Conservation (phyloP, 2,888 invertebrate genomes). For the Abscondita cerata region DNA sequence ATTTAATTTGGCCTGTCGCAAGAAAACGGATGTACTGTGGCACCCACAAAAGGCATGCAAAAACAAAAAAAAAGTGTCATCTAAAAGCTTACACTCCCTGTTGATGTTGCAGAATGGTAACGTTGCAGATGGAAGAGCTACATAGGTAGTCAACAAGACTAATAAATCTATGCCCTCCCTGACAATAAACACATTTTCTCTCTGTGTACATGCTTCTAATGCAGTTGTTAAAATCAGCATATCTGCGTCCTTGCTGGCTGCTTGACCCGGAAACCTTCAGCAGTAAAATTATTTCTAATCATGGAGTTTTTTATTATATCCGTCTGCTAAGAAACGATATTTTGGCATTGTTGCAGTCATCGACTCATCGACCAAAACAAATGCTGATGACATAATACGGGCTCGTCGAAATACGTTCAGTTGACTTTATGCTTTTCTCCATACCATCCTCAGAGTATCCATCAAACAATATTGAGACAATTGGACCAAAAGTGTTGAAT, state of each 20-base stretch:
- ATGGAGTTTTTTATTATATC: too few species aligned
- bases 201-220: too few species aligned
- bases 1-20: neutral
- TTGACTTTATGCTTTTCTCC: neutral
- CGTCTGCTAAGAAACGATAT: too few species aligned
- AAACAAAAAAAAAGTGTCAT: neutral
- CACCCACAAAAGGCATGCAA: neutral
- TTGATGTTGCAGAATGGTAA: too few species aligned
- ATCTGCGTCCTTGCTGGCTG: too few species aligned
- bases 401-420: neutral
- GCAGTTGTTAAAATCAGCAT: too few species aligned
- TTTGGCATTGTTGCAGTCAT: neutral
- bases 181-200: neutral
- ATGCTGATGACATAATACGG: neutral
- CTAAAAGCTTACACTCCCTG: too few species aligned
- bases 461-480: neutral
- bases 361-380: neutral
- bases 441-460: neutral
- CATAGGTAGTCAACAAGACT: too few species aligned
- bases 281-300: too few species aligned
- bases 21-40: neutral
- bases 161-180: too few species aligned
- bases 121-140: too few species aligned
- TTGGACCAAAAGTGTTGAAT: neutral
- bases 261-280: too few species aligned